Evolutionary conservation across 2,113 vertebrate species (phyloP), one percentile per base, ranked within the genome.

Genomic region (Melospiza melodia): DNA sequence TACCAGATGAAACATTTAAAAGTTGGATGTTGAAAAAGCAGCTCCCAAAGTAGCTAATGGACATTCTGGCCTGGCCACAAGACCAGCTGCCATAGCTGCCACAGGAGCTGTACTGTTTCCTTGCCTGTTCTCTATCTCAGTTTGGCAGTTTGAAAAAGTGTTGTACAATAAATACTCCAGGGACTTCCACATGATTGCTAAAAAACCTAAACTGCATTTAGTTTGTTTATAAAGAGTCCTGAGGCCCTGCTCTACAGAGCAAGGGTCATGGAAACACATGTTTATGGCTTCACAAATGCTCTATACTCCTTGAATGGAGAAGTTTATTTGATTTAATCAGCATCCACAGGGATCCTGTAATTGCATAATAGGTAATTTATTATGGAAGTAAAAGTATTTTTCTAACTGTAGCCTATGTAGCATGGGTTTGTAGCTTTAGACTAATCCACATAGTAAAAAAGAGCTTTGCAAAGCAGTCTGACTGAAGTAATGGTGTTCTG

Each of bases 271-370:
- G 59, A 96, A 97, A 95, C 96, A 94, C 89, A 94, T 95, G 95
- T 95, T 93, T 97, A 93, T 96, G 89, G 94, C 85, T 96, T 94
- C 66, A 58, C 84, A 93, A 95, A 93, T 96, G 89, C 75, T 76
- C 76, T 96, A 39, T 91, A 68, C 88, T 94, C 72, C 93, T 93
- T 84, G 89, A 97, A 91, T 92, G 78, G 87, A 92, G 86, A 95
- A 87, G 80, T 94, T 95, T 94, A 75, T 96, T 95, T 96, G 90
- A 97, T 97, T 96, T 97, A 97, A 97, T 98, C 95, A 97, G 91
- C 79, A 96, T 96, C 91, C 76, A 72, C 77, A 96, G 92, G 91
- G 90, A 94, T 93, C 89, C 88, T 87, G 27, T 96, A 96, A 96
- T 94, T 97, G 74, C 94, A 96, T 95, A 95, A 88, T 93, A 94